These are phyloP conservation scores for Apodemia mormo DNA, from an alignment of 2,888 invertebrate species.

Conservation along the genomic window DNA sequence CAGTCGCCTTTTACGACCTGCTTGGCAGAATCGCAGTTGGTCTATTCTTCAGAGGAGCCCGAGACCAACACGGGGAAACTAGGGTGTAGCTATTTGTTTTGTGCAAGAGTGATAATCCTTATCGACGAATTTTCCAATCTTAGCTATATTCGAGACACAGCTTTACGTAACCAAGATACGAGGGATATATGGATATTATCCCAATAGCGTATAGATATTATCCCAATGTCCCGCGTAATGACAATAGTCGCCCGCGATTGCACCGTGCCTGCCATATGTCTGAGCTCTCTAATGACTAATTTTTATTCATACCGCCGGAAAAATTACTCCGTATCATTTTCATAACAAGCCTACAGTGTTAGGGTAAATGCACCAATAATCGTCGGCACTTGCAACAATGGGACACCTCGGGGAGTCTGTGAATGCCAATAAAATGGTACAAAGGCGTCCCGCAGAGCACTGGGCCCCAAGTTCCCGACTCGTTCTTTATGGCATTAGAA, in stretches of 20 bases:
- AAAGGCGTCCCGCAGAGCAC: constrained; percentile 57
- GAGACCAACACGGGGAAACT: no score
- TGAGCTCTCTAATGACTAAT: background rate
- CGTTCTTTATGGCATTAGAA: constrained; percentile 62
- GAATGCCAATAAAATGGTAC: constrained; percentile 71
- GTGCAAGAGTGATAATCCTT: no score
- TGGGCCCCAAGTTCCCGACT: constrained; percentile 33
- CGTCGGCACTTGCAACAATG: constrained; percentile 46
- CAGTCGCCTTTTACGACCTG: no score
- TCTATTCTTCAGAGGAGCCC: no score
- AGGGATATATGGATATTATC: no score
- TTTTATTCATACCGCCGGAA: constrained; percentile 32
- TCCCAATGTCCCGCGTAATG: background rate
- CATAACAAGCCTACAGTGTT: constrained; percentile 34
- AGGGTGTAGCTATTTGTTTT: no score
- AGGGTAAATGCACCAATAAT: constrained; percentile 49
- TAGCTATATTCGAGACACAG: no score
- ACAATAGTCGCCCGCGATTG: no score
- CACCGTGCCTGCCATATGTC: background rate
- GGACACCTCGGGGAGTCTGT: constrained; percentile 55
- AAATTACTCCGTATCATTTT: constrained; percentile 57
- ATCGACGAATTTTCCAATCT: no score
- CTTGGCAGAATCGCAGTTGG: no score
- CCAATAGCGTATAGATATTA: no score
- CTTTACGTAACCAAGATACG: no score